Evolutionary conservation across 1,140 invertebrate genomes (phyloP), one percentile per base, ranked within the genome.

Genomic region (Drosophila elegans): DNA sequence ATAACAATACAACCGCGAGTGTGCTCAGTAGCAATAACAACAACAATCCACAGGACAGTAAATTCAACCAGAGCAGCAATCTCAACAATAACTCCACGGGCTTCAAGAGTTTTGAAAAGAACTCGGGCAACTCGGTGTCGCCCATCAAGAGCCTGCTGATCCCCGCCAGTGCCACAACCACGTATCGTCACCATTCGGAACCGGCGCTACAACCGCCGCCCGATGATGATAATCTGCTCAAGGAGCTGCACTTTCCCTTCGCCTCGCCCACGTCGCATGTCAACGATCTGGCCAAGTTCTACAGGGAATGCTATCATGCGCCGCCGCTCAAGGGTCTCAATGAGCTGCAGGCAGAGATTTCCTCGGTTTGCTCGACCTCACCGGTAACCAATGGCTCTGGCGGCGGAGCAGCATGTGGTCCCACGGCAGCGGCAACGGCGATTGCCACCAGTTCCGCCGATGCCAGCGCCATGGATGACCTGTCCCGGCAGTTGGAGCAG

Each of bases 251-350:
- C 91, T 94, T 94, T 51, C 94, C 94, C 13, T 95, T 95, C 90
- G 94, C 93, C n/a, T 92, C 91, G 39, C 91, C 85, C 56, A 94
- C 93, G 45, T 93, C 93, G 32, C 91, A 92, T 44, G 89, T 92
- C 5, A 92, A 94, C 59, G 96, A 97, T 91, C 93, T 97, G 57
- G 95, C 95, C 39, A 94, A 94, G 57, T 97, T 97, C 93, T 97
- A 96, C 92, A 93, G 95, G 4, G 96, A 97, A 80, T 97, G 96
- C 92, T 96, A 96, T 92, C 94, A 94, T 80, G 96, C 96, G 5
- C 96, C 96, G 0, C 94, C 95, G 36, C 92, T 97, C 32, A 94
- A 95, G 39, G 90, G 90, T 4, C 94, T 94, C 11, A 96, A 95
- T 77, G 94, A 95, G 66, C 93, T 95, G 10, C 82, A 86, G 25